Conservation (phyloP, 1,140 invertebrate species). For the Bombus cullumanus region DNA sequence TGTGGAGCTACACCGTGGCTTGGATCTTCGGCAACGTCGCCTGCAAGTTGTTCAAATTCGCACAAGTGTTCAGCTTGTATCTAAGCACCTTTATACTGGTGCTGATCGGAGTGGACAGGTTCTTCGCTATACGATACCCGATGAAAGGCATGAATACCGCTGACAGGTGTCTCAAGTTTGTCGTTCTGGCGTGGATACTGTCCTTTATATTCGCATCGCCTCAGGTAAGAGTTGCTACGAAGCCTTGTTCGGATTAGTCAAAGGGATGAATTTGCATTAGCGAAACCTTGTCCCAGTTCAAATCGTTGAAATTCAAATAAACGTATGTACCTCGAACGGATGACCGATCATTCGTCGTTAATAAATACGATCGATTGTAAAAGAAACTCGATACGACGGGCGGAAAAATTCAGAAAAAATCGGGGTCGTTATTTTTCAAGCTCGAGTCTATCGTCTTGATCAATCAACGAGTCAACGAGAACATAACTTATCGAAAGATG, state of each 20-base stretch:
- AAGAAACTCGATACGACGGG: too few relatives aligned
- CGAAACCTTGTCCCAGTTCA: too few relatives aligned
- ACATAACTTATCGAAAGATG: too few relatives aligned
- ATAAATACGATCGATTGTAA: too few relatives aligned
- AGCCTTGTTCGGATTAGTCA: too few relatives aligned
- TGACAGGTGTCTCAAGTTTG: slow-evolving; percentile 85
- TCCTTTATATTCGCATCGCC: slow-evolving; percentile 89
- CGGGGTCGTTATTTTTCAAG: too few relatives aligned
- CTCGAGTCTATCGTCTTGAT: too few relatives aligned
- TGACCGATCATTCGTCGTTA: too few relatives aligned
- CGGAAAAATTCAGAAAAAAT: too few relatives aligned
- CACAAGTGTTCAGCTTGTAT: slow-evolving; percentile 92
- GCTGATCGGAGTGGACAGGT: slow-evolving; percentile 91
- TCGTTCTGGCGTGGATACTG: slow-evolving; percentile 87
- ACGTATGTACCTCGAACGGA: too few relatives aligned
- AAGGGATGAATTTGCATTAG: too few relatives aligned
- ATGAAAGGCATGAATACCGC: slow-evolving; percentile 89
- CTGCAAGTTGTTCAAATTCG: slow-evolving; percentile 92
- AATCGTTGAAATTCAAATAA: too few relatives aligned
- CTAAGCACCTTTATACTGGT: slow-evolving; percentile 93
- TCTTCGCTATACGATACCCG: slow-evolving; percentile 91
- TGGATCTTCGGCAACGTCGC: slow-evolving; percentile 90
- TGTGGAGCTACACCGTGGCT: slow-evolving; percentile 91
- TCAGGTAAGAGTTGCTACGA: slow-evolving; percentile 85
- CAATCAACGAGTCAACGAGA: rapidly evolving